Evolutionary conservation across 2,888 invertebrate genomes (phyloP), one percentile per base, ranked within the genome.

Genomic region (Drosophila hamatofila): DNA sequence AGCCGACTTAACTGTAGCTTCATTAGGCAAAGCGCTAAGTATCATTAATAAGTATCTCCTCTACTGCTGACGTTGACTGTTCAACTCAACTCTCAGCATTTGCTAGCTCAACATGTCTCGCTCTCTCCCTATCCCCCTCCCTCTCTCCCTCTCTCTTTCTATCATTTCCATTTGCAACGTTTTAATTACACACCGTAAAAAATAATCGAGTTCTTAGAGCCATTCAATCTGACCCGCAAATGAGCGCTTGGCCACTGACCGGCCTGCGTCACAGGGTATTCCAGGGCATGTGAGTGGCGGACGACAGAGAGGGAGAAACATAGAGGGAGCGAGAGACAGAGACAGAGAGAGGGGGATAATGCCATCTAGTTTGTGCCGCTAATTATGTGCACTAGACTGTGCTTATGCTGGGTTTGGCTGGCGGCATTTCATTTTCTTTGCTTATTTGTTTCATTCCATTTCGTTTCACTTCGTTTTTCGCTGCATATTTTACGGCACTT

Each of bases 361-460:
- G 51, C 41, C 59, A 61, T 46, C 48, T 42, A 61, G 63, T 59
- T 51, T 65, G 41, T 57, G 54, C 39, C 41, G 78, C 81, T 87
- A 83, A 83, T 87, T 83, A 83, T 83, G 87, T 83, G 84, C 87
- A 87, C 84, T 78, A 87, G 83, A 83, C 87, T 84, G 87, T 83
- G 72, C 59, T 75, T 65, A 56, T 80, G 66, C 71, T 61, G 63
- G 58, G 71, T 67, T 49, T 49, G 30, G 18, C 48, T 49, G 27
- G 75, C 75, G 78, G 78, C 72, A 62, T 71, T 77, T 75, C 66
- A 75, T 78, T 77, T 77, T 66, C 63, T 61, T 70, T 77, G 51
- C 73, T 59, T 73, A 54, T 73, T 64, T 61, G 77, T 76, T 75
- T 77, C 57, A 67, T 75, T 77, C 42, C 58, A 62, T 63, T 74